A percentile compares a stretch with the other conserved stretches of the same genome.
Conservation (phyloP, 2,888 invertebrate species). For the Caenorhabditis doughertyi region DNA sequence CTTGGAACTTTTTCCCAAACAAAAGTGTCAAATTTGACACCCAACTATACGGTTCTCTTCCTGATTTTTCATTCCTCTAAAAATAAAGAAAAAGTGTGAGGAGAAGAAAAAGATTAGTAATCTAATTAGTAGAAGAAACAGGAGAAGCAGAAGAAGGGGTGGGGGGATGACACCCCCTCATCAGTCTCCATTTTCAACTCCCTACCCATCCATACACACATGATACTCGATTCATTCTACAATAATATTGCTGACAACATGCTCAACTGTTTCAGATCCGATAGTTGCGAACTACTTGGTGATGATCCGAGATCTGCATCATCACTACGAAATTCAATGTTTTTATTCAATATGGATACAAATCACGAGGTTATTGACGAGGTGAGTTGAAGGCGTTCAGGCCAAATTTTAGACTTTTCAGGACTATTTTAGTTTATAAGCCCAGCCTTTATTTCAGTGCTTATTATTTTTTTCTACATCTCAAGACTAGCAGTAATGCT, state of each 20-base stretch:
- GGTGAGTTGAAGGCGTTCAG: no score
- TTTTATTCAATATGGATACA: constrained; percentile 66
- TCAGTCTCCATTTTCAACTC: neutral
- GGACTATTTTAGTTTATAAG: no score
- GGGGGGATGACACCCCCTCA: neutral
- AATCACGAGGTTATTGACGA: constrained; percentile 60
- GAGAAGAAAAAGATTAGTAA: constrained; percentile 24
- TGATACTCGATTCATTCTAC: neutral
- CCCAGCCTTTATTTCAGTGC: no score
- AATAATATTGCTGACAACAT: neutral
- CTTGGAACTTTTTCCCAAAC: neutral
- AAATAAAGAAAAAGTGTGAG: neutral
- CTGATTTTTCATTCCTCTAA: neutral
- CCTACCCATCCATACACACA: neutral
- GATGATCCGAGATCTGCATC: constrained; percentile 65
- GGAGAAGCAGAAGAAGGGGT: constrained; percentile 3
- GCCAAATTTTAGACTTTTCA: no score
- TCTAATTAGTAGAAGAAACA: constrained; percentile 14
- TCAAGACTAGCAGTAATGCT: no score
- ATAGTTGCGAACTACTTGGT: constrained; percentile 67
- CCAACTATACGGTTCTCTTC: constrained; percentile 8
- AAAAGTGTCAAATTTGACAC: neutral
- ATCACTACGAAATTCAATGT: constrained; percentile 68
- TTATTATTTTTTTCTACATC: no score
- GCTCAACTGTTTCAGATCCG: constrained; percentile 67